Percentiles rank a stretch among this genome's conserved stretches.
These are phyloP conservation scores for Drosophila nasuta DNA, from an alignment of 1,140 invertebrate genomes.

Conservation along the genomic window DNA sequence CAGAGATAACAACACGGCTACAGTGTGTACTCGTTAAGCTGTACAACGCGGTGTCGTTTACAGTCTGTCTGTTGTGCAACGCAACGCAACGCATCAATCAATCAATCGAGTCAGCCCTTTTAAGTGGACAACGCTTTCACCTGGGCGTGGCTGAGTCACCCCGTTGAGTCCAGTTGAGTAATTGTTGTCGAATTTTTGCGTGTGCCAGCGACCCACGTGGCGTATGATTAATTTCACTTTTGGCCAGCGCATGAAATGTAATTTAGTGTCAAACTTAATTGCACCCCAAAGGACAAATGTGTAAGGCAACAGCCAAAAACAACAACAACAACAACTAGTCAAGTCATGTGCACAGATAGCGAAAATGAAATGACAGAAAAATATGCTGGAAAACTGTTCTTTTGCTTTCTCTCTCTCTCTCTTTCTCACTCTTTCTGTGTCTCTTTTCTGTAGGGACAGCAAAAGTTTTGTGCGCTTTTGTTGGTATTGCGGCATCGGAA, in stretches of 20 bases:
- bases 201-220: slow-evolving; percentile 37
- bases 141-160: slow-evolving; percentile 31
- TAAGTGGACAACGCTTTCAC: slow-evolving; percentile 32
- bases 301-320: slow-evolving; percentile 40
- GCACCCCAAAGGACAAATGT: slow-evolving; percentile 64
- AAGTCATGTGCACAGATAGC: slow-evolving; percentile 78
- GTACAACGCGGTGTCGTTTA: slow-evolving; percentile 25
- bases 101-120: slow-evolving; percentile 45
- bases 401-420: background rate
- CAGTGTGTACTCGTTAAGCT: slow-evolving; percentile 26
- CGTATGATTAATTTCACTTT: slow-evolving; percentile 75
- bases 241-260: slow-evolving; percentile 51
- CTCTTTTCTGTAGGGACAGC: background rate
- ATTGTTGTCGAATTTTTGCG: slow-evolving; percentile 42
- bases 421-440: background rate
- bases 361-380: slow-evolving; percentile 55
- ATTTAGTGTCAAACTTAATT: slow-evolving; percentile 78
- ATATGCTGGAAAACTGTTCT: slow-evolving; percentile 51
- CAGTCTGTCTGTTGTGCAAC: slow-evolving; percentile 7
- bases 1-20: slow-evolving; percentile 46
- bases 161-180: slow-evolving; percentile 36
- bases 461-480: slow-evolving; percentile 57
- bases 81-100: slow-evolving; percentile 2
- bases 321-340: slow-evolving; percentile 53
- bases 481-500: slow-evolving; percentile 69